Conservation (phyloP, 2,797 vertebrate species). For the Danionella dracula region DNA sequence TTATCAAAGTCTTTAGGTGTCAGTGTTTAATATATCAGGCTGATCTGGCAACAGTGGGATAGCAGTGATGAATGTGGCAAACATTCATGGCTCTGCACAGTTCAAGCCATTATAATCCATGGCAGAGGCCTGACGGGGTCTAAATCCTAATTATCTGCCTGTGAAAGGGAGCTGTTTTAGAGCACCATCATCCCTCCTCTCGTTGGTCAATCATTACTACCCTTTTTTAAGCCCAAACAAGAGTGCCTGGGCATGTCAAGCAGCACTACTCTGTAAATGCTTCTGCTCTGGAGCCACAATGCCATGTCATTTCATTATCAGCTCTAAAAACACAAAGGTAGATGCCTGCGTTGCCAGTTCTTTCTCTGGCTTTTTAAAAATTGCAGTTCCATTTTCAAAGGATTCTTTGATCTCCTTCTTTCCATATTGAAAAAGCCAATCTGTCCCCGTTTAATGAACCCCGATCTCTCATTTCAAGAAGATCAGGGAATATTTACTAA, state of each 20-base stretch:
- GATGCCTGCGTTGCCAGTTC: not conserved
- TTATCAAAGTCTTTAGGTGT: conserved; percentile 31
- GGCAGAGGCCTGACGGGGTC: conserved; percentile 37
- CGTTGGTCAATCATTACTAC: conserved; percentile 39
- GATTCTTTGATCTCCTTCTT: conserved; percentile 25
- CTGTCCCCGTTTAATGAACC: conserved; percentile 30
- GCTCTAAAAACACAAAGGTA: conserved; percentile 36
- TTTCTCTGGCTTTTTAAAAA: not conserved
- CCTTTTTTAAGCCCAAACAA: conserved; percentile 31
- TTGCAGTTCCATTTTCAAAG: conserved; percentile 20
- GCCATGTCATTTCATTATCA: conserved; percentile 37
- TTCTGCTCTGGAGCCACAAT: conserved; percentile 13
- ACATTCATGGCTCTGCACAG: conserved; percentile 23
- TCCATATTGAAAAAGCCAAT: conserved; percentile 8
- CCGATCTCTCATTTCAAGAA: not conserved
- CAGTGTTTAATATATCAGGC: conserved; percentile 30
- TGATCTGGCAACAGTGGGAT: conserved; percentile 7
- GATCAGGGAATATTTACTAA: conserved; percentile 25
- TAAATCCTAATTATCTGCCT: conserved; percentile 41
- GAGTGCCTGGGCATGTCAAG: conserved; percentile 32
- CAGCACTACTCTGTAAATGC: conserved; percentile 27
- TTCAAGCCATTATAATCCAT: conserved; percentile 38
- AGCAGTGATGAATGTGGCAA: conserved; percentile 35
- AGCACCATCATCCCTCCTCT: conserved; percentile 27
- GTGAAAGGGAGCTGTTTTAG: conserved; percentile 30